phyloP scores from a whole-genome alignment of 2,888 invertebrate genomes.

The Troides aeacus region DNA sequence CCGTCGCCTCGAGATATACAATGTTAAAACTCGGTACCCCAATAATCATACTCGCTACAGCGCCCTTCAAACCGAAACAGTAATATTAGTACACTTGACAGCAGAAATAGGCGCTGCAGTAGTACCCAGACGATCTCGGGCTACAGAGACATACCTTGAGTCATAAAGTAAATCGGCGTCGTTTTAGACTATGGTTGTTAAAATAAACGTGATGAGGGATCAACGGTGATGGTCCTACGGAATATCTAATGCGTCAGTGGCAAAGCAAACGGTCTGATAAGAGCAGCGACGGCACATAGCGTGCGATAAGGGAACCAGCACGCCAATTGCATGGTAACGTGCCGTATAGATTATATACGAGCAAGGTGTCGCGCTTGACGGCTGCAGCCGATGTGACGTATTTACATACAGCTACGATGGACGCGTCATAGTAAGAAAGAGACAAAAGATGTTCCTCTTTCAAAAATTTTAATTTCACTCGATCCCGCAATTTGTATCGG shows the following conservation, averaged over 20 bases:
- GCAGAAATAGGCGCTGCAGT: too few relatives aligned
- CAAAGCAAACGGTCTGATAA: slow-evolving; percentile 51
- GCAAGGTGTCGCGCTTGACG: slow-evolving; percentile 20
- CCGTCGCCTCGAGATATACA: too few relatives aligned
- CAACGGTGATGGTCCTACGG: slow-evolving; percentile 30
- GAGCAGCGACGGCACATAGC: slow-evolving; percentile 41
- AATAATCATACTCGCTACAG: too few relatives aligned
- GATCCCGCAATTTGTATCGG: not conserved
- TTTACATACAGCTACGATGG: not conserved
- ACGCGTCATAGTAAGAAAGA: not conserved
- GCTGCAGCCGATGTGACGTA: not conserved
- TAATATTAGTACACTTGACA: too few relatives aligned
- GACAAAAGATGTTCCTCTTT: not conserved
- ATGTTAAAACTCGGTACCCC: too few relatives aligned
- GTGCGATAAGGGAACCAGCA: slow-evolving; percentile 54
- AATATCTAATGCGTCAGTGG: slow-evolving; percentile 41
- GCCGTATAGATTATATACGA: slow-evolving; percentile 38
- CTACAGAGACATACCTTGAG: too few relatives aligned
- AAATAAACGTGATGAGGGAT: slow-evolving; percentile 21
- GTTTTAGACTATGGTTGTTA: too few relatives aligned
- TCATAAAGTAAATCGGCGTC: too few relatives aligned
- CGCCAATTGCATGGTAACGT: slow-evolving; percentile 54
- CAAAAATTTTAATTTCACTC: not conserved
- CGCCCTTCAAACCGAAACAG: too few relatives aligned
- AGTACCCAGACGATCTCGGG: too few relatives aligned